These are phyloP conservation scores for Eupristina koningsbergeri DNA, from an alignment of 1,140 invertebrate species.

Conservation along the genomic window DNA sequence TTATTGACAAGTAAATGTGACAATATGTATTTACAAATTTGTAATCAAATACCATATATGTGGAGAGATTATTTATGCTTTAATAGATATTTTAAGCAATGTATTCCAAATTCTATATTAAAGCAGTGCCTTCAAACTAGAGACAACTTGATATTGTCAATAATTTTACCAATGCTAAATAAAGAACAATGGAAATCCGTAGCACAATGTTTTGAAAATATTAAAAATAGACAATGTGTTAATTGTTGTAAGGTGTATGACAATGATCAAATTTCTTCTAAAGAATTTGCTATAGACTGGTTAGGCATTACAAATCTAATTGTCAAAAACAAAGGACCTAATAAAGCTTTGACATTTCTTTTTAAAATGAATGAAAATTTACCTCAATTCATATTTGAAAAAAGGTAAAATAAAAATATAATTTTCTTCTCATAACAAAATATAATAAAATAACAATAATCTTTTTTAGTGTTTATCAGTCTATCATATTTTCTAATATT, in stretches of 20 bases:
- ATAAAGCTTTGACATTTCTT: conserved; percentile 61
- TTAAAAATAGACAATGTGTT: conserved; percentile 62
- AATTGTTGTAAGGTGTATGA: conserved; percentile 57
- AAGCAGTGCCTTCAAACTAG: conserved; percentile 63
- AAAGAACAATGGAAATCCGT: conserved; percentile 60
- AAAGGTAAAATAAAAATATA: conserved; percentile 61
- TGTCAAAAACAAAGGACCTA: conserved; percentile 61
- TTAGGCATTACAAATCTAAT: conserved; percentile 60
- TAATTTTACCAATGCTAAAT: conserved; percentile 59
- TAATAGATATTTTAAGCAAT: conserved; percentile 37
- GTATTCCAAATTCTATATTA: conserved; percentile 42
- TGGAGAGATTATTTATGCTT: conserved; percentile 69
- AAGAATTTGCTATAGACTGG: conserved; percentile 63
- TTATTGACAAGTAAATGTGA: conserved; percentile 50
- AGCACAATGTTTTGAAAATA: conserved; percentile 52
- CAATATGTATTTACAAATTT: conserved; percentile 64
- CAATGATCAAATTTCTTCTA: conserved; percentile 37
- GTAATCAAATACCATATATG: conserved; percentile 76
- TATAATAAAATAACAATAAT: conserved; percentile 37
- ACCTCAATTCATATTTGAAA: conserved; percentile 60
- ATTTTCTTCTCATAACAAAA: neutral
- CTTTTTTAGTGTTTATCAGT: conserved; percentile 67
- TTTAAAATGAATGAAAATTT: conserved; percentile 59
- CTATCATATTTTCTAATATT: conserved; percentile 69
- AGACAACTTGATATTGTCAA: conserved; percentile 61